Conservation (phyloP, 2,888 invertebrate species). For the Digitonthophagus gazella region DNA sequence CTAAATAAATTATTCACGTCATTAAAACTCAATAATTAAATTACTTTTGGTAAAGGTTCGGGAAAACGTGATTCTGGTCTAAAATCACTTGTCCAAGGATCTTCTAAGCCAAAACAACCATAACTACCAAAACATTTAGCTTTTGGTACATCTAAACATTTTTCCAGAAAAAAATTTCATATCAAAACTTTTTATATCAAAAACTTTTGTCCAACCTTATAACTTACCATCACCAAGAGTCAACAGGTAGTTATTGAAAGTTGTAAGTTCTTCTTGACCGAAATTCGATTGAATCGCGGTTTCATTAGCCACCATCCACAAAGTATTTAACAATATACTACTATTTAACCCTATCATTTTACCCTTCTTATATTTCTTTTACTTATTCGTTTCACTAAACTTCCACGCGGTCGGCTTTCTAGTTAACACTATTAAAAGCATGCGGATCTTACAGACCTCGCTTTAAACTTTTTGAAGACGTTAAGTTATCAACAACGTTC, state of each 20-base stretch:
- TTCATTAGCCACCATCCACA: slow-evolving; percentile 26
- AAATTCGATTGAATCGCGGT: slow-evolving; percentile 17
- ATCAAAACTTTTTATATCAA: background rate
- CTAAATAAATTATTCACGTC: slow-evolving; percentile 18
- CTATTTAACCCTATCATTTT: slow-evolving; percentile 5
- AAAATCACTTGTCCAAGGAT: slow-evolving; percentile 75
- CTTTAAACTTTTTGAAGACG: background rate
- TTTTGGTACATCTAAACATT: slow-evolving; percentile 42
- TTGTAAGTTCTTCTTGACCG: slow-evolving; percentile 34
- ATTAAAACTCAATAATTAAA: background rate
- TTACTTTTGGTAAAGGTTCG: slow-evolving; percentile 62
- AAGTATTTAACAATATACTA: slow-evolving; percentile 21
- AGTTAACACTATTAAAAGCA: too few species aligned
- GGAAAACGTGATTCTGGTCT: slow-evolving; percentile 81
- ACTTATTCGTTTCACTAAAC: background rate
- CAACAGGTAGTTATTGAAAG: slow-evolving; percentile 49
- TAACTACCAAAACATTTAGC: slow-evolving; percentile 73
- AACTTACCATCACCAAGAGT: slow-evolving; percentile 48
- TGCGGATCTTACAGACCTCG: too few species aligned
- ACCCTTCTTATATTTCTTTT: too few species aligned
- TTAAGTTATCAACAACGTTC: background rate
- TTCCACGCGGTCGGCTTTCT: background rate
- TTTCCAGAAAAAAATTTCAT: too few species aligned
- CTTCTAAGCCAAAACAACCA: slow-evolving; percentile 76
- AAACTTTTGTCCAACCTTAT: background rate